Evolutionary conservation across 2,888 invertebrate species (phyloP).

Genomic region (Stictocephala bisonia): DNA sequence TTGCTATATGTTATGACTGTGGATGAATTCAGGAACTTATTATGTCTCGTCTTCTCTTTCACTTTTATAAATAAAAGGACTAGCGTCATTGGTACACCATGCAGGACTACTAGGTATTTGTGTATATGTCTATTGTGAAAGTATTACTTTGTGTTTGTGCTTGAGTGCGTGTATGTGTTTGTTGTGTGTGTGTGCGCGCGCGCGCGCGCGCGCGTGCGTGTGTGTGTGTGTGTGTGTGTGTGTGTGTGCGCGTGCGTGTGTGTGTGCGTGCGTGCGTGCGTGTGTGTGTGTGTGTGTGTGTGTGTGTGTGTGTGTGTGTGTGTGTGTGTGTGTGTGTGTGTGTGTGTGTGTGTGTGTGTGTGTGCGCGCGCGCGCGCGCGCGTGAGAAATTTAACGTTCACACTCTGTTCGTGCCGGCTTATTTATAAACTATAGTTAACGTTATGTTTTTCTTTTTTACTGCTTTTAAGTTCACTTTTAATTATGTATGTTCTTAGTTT

Average conservation of each 20-base stretch:
- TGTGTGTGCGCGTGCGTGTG: conserved; percentile 17
- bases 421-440: too few species aligned
- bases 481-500: too few species aligned
- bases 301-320: not conserved
- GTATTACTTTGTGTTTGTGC: not conserved
- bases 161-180: conserved; percentile 3
- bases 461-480: too few species aligned
- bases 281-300: not conserved
- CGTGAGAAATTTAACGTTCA: too few species aligned
- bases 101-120: not conserved
- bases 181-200: too few species aligned
- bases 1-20: too few species aligned
- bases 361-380: not conserved
- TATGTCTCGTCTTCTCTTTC: too few species aligned
- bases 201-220: conserved; percentile 22
- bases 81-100: too few species aligned
- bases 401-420: not conserved
- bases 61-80: too few species aligned
- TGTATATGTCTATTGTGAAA: not conserved
- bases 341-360: not conserved
- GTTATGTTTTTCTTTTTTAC: too few species aligned
- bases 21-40: too few species aligned
- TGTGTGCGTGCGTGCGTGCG: conserved; percentile 27
- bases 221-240: conserved; percentile 28
- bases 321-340: not conserved